Evolutionary conservation across 2,888 invertebrate genomes (phyloP), one percentile per base, ranked within the genome.

Genomic region (Sesia apiformis): DNA sequence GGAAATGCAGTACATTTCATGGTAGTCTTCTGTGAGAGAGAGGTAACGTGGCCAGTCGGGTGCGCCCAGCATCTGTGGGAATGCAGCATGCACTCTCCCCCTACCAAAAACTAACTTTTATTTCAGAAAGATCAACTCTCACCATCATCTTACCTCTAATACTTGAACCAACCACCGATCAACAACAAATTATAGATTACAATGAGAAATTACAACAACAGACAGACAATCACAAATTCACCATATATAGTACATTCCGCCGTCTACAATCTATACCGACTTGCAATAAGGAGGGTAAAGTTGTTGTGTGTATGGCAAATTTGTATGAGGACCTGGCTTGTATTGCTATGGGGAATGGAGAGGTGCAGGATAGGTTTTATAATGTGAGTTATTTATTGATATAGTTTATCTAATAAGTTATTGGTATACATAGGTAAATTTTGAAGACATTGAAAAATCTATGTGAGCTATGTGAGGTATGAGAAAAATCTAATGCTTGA

Each of bases 141-240:
- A 58, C 64, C 1, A 52, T 64, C 7, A 61, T 84, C 0, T 60
- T 88, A 1, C 77, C 82, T 0, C 56, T 71, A 2, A 69, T 84
- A 41, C 59, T 84, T 5, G 76, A 82, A 53, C 65, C 74, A 0
- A 66, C 71, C 1, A 57, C 60, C 4, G 67, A 75, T 7, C 75
- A 78, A 39, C 64, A 68, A 55, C 76, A 75, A 0, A 60, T 85
- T 53, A 56, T 85, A 40, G 81, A 83, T 5, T 77, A 75, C 61
- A 85, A 80, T 3, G 84, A 86, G 56, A 85, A 83, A 54, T 65
- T 88, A 0, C 77, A 76, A 50, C 70, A 70, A 39, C 69, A 62
- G 70, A 0, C 78, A 79, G 6, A 56, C 66, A 0, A 65, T 76
- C 73, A 70, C 59, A 78, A 78, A 43, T 84, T 81, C 54, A 62